phyloP scores from a whole-genome alignment of 2,888 invertebrate genomes.

The Horisme vitalbata region DNA sequence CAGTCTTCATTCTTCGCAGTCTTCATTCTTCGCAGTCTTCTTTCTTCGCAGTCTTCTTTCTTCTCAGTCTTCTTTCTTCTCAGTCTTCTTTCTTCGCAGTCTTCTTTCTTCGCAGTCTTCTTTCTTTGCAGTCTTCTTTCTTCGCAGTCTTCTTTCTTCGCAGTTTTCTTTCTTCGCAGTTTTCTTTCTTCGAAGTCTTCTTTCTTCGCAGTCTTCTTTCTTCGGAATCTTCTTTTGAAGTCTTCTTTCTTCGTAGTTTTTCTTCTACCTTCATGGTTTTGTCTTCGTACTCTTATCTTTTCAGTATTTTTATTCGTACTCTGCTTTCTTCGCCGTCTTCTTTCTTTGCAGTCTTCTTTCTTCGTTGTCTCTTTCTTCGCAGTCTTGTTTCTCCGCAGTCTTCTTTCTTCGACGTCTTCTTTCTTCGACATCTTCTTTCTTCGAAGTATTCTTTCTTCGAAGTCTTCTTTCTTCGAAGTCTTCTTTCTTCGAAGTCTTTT shows the following conservation, averaged over 20 bases:
- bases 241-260: slow-evolving; percentile 18
- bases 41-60: slow-evolving; percentile 10
- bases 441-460: slow-evolving; percentile 5
- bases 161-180: slow-evolving; percentile 15
- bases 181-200: slow-evolving; percentile 19
- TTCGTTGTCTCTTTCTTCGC: slow-evolving; percentile 10
- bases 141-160: slow-evolving; percentile 13
- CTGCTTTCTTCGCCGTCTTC: slow-evolving; percentile 17
- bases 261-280: too few relatives aligned
- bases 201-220: slow-evolving; percentile 16
- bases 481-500: slow-evolving; percentile 4
- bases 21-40: slow-evolving; percentile 17
- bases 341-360: slow-evolving; percentile 15
- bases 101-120: slow-evolving; percentile 13
- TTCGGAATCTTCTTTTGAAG: slow-evolving; percentile 15
- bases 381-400: slow-evolving; percentile 13
- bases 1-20: slow-evolving; percentile 20
- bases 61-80: slow-evolving; percentile 12
- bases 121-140: slow-evolving; percentile 12
- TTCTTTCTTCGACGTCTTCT: slow-evolving; percentile 15
- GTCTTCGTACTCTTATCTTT: slow-evolving; percentile 12
- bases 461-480: not conserved
- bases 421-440: slow-evolving; percentile 7
- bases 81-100: slow-evolving; percentile 19
- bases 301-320: slow-evolving; percentile 16